These are phyloP conservation scores for Magallana angulata DNA, from an alignment of 1,140 invertebrate species.

Conservation along the genomic window DNA sequence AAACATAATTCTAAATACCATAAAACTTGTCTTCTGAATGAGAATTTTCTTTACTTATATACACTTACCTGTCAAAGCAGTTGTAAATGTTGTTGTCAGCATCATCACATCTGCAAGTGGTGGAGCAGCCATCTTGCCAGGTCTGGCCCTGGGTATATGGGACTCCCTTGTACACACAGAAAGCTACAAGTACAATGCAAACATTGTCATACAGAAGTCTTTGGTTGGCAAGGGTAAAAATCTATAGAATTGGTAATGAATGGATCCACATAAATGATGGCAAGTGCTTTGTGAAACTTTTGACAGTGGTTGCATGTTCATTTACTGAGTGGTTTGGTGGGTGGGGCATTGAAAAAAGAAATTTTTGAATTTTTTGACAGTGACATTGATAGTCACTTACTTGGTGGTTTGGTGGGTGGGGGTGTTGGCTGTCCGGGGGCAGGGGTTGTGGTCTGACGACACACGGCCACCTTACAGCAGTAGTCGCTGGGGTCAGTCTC, in stretches of 20 bases:
- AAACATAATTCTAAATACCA: too few relatives aligned
- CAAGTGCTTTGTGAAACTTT: too few relatives aligned
- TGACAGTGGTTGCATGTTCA: too few relatives aligned
- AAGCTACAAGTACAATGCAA: constrained; percentile 47
- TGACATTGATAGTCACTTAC: not conserved
- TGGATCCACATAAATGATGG: too few relatives aligned
- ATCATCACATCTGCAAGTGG: constrained; percentile 69
- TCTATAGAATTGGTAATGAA: too few relatives aligned
- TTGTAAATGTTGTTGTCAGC: constrained; percentile 66
- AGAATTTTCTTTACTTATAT: not conserved
- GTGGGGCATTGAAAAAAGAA: too few relatives aligned
- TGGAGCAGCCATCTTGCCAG: constrained; percentile 65
- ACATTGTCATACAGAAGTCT: too few relatives aligned
- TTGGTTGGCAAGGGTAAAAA: too few relatives aligned
- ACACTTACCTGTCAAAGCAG: constrained; percentile 63
- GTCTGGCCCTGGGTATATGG: constrained; percentile 64
- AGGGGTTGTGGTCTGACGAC: constrained; percentile 31
- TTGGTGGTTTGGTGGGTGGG: constrained; percentile 25
- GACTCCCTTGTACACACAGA: constrained; percentile 71
- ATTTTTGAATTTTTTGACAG: too few relatives aligned
- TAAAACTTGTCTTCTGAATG: too few relatives aligned
- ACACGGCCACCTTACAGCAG: constrained; percentile 60
- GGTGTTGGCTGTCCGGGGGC: constrained; percentile 6
- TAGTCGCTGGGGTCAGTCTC: constrained; percentile 55
- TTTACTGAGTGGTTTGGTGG: too few relatives aligned